Conservation (phyloP, 2,797 vertebrate species). For the Eulemur albifrons region DNA sequence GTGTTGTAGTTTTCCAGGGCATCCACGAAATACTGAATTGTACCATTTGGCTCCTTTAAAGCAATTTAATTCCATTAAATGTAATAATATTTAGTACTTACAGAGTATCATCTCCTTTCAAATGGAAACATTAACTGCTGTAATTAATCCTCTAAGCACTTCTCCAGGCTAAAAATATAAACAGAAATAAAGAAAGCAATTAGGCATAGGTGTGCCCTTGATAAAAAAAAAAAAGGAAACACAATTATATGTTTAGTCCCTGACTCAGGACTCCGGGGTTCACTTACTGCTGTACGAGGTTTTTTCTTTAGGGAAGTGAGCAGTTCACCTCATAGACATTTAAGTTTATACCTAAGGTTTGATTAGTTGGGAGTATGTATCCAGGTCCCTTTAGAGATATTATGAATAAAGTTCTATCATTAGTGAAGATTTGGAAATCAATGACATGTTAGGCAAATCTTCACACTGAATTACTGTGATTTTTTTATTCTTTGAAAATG, state of each 20-base stretch:
- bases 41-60: constrained; percentile 68
- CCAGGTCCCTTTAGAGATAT: background rate
- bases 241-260: background rate
- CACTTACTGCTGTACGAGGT: background rate
- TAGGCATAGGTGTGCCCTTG: constrained; percentile 64
- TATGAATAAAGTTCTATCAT: background rate
- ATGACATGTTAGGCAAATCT: background rate
- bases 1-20: constrained; percentile 12
- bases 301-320: background rate
- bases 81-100: constrained; percentile 74
- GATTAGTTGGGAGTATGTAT: background rate
- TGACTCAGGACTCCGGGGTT: constrained; percentile 55
- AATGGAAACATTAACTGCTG: constrained; percentile 63
- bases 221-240: background rate
- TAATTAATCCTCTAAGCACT: constrained; percentile 68
- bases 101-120: constrained; percentile 63
- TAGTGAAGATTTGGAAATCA: background rate
- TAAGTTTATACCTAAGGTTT: background rate
- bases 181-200: constrained; percentile 69
- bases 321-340: background rate
- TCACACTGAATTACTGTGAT: background rate
- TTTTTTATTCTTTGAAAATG: background rate
- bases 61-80: constrained; percentile 68
- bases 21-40: constrained; percentile 43
- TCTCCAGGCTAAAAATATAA: constrained; percentile 69